Base-by-base conservation (phyloP, 2,797 vertebrate species). In the Centroberyx gerrardi region DNA sequence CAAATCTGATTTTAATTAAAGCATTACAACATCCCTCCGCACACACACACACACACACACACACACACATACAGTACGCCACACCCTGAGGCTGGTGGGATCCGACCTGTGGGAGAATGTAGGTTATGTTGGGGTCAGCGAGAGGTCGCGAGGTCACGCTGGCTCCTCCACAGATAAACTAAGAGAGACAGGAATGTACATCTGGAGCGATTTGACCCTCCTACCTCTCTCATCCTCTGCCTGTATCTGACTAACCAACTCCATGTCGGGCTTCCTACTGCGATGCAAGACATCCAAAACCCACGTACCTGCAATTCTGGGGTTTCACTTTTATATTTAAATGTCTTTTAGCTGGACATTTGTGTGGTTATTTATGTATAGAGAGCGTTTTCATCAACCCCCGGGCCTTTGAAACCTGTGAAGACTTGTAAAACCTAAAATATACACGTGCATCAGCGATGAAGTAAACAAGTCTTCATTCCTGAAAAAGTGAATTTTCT, bases 171-270 rank as follows among this genome's bases (percentile, higher is more conserved):
- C 38, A 46, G 40, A 44, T 62, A 62, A 44, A 7, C 40, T 44
- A 15, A 40, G 10, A 51, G 31, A 10, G 33, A 22, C 5, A 18
- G 64, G 64, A 66, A 66, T 66, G 64, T 54, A 66, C 64, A 66
- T 53, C 64, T 66, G 64, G 64, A 66, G 18, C 5, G 31, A 8
- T 54, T 15, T 14, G 33, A 38, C n/a, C 64, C 51, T 14, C 12
- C 48, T 1, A 2, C 10, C 4, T 15, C 12, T 22, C 13, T 17
- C 29, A 2, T 36, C 53, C 61, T 33, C 18, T 3, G 14, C 51
- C 28, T 28, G 8, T 33, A 51, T 22, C 3, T 6, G 15, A 13
- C 59, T 13, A 63, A 63, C 48, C 27, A 48, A 22, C 22, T 22
- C 22, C 22, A 51, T 38, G 51, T 48, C 17, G 17, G 7, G 22